These are phyloP conservation scores for Drosophila mettleri DNA, from an alignment of 2,888 invertebrate genomes.

Conservation along the genomic window DNA sequence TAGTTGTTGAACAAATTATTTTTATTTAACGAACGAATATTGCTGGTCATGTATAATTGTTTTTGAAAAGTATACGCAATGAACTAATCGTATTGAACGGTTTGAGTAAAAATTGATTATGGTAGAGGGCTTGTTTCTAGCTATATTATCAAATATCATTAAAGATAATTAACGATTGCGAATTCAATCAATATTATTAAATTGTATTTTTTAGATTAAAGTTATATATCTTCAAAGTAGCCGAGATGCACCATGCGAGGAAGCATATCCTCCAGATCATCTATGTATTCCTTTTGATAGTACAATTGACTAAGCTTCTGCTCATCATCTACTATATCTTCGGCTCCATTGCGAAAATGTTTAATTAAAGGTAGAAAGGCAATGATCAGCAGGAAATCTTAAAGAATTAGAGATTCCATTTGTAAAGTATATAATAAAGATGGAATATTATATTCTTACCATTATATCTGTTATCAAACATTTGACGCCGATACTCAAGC, in stretches of 20 bases:
- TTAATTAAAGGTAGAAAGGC: slow-evolving; percentile 30
- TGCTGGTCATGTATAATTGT: no score
- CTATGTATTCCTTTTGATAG: slow-evolving; percentile 33
- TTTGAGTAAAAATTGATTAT: neutral
- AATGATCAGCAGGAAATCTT: slow-evolving; percentile 37
- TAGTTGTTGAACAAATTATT: no score
- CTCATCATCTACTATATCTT: slow-evolving; percentile 15
- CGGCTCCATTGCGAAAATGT: slow-evolving; percentile 28
- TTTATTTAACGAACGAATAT: no score
- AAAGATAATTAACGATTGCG: neutral
- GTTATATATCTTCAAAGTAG: slow-evolving; percentile 26
- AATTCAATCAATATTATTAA: neutral
- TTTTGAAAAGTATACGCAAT: neutral
- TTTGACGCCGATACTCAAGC: slow-evolving; percentile 48
- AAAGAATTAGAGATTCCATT: neutral
- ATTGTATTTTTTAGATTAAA: neutral
- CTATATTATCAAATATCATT: neutral
- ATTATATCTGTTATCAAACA: slow-evolving; percentile 48
- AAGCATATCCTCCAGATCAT: slow-evolving; percentile 30
- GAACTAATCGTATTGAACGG: neutral
- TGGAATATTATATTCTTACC: slow-evolving; percentile 34
- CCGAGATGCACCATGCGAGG: slow-evolving; percentile 44
- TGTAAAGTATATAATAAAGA: neutral
- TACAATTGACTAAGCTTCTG: slow-evolving; percentile 9
- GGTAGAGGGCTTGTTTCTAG: neutral